Percentiles rank a stretch among this genome's conserved stretches.
These are phyloP conservation scores for Magallana angulata DNA, from an alignment of 1,140 invertebrate genomes.

Conservation along the genomic window DNA sequence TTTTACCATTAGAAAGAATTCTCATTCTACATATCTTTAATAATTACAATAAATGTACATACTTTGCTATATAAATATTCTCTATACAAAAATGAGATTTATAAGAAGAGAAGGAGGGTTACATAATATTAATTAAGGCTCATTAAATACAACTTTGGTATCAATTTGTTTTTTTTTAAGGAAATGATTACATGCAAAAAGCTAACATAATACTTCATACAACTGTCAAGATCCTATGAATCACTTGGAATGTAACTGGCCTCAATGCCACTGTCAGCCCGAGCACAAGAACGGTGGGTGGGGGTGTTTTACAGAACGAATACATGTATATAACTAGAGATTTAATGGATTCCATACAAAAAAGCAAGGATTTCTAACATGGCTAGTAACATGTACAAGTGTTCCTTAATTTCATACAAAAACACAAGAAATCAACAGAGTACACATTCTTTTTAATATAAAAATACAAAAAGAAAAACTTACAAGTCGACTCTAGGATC, in stretches of 20 bases:
- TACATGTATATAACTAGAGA: not conserved
- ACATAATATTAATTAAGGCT: not conserved
- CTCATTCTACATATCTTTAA: not conserved
- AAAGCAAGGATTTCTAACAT: conserved; percentile 24
- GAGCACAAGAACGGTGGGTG: not conserved
- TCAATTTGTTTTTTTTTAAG: not conserved
- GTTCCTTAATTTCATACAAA: not conserved
- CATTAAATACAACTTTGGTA: conserved; percentile 5
- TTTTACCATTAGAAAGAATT: not conserved
- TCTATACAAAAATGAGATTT: not conserved
- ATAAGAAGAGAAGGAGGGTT: not conserved
- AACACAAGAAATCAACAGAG: not conserved
- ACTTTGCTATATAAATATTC: conserved; percentile 8
- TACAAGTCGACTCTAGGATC: not conserved
- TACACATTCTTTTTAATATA: not conserved
- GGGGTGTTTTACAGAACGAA: not conserved
- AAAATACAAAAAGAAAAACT: conserved; percentile 18
- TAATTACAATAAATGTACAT: not conserved
- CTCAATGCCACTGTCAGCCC: conserved; percentile 18
- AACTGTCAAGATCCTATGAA: not conserved
- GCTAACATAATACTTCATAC: conserved; percentile 8
- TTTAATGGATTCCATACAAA: not conserved
- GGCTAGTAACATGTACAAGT: not conserved
- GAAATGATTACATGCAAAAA: conserved; percentile 7
- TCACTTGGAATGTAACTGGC: conserved; percentile 29